Conservation (phyloP, 2,797 vertebrate species). For the Cephalopachus bancanus region DNA sequence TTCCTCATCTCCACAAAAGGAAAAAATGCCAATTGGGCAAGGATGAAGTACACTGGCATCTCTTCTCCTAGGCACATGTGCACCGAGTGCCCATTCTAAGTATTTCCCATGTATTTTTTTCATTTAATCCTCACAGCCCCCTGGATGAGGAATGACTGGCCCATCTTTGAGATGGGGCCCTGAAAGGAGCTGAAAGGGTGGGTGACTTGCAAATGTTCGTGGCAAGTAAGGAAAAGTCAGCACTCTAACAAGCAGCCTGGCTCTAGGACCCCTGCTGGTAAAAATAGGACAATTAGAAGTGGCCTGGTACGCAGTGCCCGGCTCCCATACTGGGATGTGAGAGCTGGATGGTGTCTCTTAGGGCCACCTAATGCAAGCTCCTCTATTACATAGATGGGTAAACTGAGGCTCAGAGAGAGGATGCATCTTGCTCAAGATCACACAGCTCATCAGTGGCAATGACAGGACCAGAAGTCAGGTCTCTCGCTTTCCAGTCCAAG, state of each 20-base stretch:
- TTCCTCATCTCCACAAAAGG: background rate
- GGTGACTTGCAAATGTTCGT: background rate
- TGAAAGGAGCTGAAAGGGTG: background rate
- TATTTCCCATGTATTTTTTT: background rate
- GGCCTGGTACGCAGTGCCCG: accelerated
- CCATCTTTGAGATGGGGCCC: background rate
- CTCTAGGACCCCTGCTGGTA: background rate
- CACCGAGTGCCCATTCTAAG: accelerated
- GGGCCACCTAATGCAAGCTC: background rate
- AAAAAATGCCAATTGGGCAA: background rate
- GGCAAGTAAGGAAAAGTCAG: background rate
- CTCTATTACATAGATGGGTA: background rate
- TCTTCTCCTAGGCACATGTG: accelerated
- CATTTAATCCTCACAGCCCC: too few species aligned
- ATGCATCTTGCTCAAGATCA: accelerated
- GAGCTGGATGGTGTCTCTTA: background rate
- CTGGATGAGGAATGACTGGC: accelerated
- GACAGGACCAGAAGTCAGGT: background rate
- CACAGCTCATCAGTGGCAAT: background rate
- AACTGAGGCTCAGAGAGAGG: background rate
- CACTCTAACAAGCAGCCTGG: background rate
- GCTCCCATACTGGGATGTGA: background rate
- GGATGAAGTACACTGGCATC: accelerated
- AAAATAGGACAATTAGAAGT: accelerated
- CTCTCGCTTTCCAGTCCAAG: background rate